phyloP scores from a whole-genome alignment of 2,113 vertebrate genomes.

The Thunnus thynnus region DNA sequence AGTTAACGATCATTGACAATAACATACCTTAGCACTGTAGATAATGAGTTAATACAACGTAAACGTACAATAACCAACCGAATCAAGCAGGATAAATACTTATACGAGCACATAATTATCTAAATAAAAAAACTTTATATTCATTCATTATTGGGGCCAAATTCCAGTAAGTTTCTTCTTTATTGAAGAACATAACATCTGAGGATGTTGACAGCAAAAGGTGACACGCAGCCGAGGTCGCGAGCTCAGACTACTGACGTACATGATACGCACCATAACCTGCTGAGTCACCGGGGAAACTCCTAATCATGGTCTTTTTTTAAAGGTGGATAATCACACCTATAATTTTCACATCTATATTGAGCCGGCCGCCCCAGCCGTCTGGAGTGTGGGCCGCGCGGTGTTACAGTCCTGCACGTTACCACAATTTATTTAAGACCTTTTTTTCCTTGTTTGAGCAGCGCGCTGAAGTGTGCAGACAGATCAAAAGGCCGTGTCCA shows the following conservation, averaged over 20 bases:
- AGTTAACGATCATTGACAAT: too few relatives aligned
- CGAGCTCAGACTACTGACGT: slow-evolving; percentile 48
- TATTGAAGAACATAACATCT: too few relatives aligned
- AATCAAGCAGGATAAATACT: too few relatives aligned
- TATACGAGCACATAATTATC: too few relatives aligned
- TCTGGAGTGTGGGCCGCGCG: slow-evolving; percentile 46
- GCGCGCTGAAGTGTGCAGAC: slow-evolving; percentile 39
- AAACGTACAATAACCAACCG: too few relatives aligned
- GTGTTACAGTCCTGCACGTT: neutral
- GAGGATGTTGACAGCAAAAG: neutral
- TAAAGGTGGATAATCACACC: slow-evolving; percentile 34
- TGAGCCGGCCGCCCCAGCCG: neutral
- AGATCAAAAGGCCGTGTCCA: slow-evolving; percentile 65
- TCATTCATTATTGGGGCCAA: too few relatives aligned
- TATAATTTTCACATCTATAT: slow-evolving; percentile 62
- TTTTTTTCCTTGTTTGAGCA: slow-evolving; percentile 43
- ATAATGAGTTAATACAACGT: too few relatives aligned
- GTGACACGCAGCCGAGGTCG: slow-evolving; percentile 24
- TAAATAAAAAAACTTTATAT: too few relatives aligned
- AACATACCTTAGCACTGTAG: too few relatives aligned
- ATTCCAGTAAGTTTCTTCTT: too few relatives aligned
- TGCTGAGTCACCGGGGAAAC: slow-evolving; percentile 58
- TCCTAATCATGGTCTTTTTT: slow-evolving; percentile 32
- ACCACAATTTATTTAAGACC: slow-evolving; percentile 56
- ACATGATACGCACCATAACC: slow-evolving; percentile 56